Evolutionary conservation across 2,113 vertebrate genomes (phyloP), one percentile per base, ranked within the genome.

Genomic region (Coturnix japonica): DNA sequence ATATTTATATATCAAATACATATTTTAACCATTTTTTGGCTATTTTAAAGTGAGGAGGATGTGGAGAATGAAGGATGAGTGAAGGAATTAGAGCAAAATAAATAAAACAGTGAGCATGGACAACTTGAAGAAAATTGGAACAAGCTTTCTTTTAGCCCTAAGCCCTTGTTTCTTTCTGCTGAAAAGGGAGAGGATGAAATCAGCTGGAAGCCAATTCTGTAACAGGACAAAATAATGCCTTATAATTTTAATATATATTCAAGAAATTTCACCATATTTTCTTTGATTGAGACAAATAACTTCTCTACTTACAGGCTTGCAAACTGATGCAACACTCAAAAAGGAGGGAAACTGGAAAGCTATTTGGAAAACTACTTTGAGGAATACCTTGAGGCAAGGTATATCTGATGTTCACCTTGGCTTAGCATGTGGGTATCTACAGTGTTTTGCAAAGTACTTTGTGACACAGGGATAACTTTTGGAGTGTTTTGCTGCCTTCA

Each of bases 401-500:
- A 1, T 7, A 26, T 31, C 9, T 43, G 46, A 43, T 4, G 4
- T 26, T 2, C 3, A 9, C 23, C 20, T 85, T 49, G 13, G 9
- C 22, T 88, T 71, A 43, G 53, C 3, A 4, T 3, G 6, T 2
- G 9, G 11, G 4, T 43, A 85, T 37, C 31, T 78, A 35, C 5
- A 16, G 1, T 9, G 6, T 28, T 18, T 28, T 63, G 8, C 23
- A 26, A 76, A 57, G 5, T 41, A 23, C 23, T 69, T 57, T 53
- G 13, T 33, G 14, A 57, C 15, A 41, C 0, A 0, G 5, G 1
- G 44, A 18, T 33, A 74, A 37, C 30, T 31, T 35, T 65, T 56
- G 23, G 9, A 21, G 9, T 33, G 3, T 63, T 8, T 44, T 80
- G 41, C 17, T 64, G 37, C 7, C 75, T 25, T 7, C 3, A 13